A percentile compares a stretch with the other conserved stretches of the same genome.
phyloP scores from a whole-genome alignment of 2,113 vertebrate genomes.

The Saiga tatarica region DNA sequence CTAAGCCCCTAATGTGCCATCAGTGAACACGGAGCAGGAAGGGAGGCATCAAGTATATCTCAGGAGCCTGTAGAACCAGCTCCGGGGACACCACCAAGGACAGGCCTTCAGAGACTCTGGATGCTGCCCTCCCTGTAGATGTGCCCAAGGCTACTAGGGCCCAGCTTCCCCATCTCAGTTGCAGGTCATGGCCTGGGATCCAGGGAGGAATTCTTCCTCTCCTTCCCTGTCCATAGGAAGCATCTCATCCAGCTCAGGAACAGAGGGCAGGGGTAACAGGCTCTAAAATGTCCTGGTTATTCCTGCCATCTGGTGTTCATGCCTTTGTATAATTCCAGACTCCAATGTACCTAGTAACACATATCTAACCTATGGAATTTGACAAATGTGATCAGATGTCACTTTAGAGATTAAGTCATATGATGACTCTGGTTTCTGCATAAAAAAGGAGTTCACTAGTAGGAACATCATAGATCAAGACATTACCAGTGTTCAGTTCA shows the following conservation, averaged over 20 bases:
- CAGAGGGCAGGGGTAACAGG: not conserved
- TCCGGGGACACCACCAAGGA: not conserved
- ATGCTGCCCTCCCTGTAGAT: not conserved
- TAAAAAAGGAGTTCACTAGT: not conserved
- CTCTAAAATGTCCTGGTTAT: not conserved
- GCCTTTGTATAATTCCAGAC: not conserved
- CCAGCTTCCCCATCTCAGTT: not conserved
- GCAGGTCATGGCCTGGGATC: rapidly evolving
- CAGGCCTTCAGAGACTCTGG: not conserved
- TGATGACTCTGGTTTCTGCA: not conserved
- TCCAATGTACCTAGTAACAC: no score
- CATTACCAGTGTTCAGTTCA: not conserved
- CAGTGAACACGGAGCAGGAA: not conserved
- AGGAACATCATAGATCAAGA: not conserved
- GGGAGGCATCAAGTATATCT: not conserved
- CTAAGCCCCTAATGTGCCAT: not conserved
- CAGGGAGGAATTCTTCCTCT: not conserved
- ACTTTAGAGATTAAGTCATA: not conserved
- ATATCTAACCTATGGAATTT: not conserved
- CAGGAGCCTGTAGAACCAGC: not conserved
- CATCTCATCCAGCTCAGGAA: not conserved
- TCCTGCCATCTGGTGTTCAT: not conserved
- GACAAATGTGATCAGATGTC: not conserved
- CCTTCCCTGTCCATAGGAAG: not conserved
- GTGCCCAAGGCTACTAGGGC: not conserved